Evolutionary conservation across 1,140 invertebrate genomes (phyloP).

Genomic region (Tetragnatha versicolor): DNA sequence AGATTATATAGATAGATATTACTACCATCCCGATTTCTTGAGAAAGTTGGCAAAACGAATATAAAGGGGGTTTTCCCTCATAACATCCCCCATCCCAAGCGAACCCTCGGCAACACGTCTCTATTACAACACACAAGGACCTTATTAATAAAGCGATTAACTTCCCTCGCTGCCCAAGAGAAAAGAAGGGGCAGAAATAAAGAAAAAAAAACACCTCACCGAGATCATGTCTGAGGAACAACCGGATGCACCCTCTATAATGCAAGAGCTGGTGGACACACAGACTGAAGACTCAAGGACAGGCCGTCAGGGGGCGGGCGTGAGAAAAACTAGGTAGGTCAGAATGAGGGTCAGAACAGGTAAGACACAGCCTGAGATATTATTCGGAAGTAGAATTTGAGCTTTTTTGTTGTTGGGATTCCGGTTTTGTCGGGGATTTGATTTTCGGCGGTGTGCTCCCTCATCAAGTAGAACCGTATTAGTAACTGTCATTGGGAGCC

Average conservation of each 20-base stretch:
- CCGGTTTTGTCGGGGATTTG: too few relatives aligned
- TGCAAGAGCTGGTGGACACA: conserved; percentile 10
- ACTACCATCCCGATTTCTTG: too few relatives aligned
- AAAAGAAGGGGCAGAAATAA: not conserved
- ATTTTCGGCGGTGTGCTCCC: too few relatives aligned
- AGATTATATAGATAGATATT: too few relatives aligned
- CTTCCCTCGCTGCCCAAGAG: not conserved
- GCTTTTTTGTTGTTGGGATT: too few relatives aligned
- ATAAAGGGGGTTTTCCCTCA: too few relatives aligned
- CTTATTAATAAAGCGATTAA: not conserved
- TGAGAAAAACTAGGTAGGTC: conserved; percentile 46
- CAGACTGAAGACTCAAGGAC: conserved; percentile 26
- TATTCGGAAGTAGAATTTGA: too few relatives aligned
- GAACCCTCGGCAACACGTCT: too few relatives aligned
- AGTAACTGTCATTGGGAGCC: too few relatives aligned
- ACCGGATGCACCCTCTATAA: conserved; percentile 31
- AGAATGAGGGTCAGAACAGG: conserved; percentile 31
- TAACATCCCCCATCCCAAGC: too few relatives aligned
- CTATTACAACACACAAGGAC: not conserved
- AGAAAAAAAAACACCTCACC: not conserved
- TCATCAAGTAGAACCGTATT: too few relatives aligned
- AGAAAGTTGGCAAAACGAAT: too few relatives aligned
- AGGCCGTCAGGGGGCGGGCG: conserved; percentile 24
- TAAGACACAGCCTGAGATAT: conserved; percentile 3
- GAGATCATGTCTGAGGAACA: not conserved